These are phyloP conservation scores for Elmis aenea DNA, from an alignment of 2,888 invertebrate genomes.

Conservation along the genomic window DNA sequence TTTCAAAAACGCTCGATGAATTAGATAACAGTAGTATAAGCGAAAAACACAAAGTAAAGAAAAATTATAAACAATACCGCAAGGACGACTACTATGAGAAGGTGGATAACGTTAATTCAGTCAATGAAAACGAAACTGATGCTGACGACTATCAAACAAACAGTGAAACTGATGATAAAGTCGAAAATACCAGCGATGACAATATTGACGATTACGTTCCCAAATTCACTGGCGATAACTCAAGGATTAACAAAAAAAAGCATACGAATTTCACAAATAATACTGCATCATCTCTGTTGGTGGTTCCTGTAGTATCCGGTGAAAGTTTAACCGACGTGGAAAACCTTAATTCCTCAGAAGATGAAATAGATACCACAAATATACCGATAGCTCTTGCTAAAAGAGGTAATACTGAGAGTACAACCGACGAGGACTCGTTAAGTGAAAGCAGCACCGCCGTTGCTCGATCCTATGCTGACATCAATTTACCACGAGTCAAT, in stretches of 20 bases:
- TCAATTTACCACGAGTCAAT: constrained; percentile 10
- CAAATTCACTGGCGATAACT: not conserved
- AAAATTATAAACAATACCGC: constrained; percentile 9
- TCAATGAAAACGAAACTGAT: constrained; percentile 30
- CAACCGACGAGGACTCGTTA: constrained; percentile 44
- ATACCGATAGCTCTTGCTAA: constrained; percentile 40
- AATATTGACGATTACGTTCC: constrained; percentile 4
- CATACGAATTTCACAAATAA: no score
- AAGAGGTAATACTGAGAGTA: constrained; percentile 22
- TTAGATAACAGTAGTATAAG: constrained; percentile 28
- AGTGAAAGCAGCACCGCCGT: constrained; percentile 19
- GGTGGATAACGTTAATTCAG: no score
- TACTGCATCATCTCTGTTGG: no score
- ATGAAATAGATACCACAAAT: constrained; percentile 31
- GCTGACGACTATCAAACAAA: constrained; percentile 2
- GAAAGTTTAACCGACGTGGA: constrained; percentile 49
- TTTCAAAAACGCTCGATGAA: constrained; percentile 28
- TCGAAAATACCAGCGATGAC: not conserved
- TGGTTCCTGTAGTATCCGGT: constrained; percentile 22
- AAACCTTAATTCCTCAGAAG: constrained; percentile 42
- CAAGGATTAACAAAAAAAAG: no score
- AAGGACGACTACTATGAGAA: no score
- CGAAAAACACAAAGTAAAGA: constrained; percentile 14
- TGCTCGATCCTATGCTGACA: constrained; percentile 6
- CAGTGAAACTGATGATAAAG: constrained; percentile 8